These are phyloP conservation scores for Platalea minor DNA, from an alignment of 2,797 vertebrate species.

Conservation along the genomic window DNA sequence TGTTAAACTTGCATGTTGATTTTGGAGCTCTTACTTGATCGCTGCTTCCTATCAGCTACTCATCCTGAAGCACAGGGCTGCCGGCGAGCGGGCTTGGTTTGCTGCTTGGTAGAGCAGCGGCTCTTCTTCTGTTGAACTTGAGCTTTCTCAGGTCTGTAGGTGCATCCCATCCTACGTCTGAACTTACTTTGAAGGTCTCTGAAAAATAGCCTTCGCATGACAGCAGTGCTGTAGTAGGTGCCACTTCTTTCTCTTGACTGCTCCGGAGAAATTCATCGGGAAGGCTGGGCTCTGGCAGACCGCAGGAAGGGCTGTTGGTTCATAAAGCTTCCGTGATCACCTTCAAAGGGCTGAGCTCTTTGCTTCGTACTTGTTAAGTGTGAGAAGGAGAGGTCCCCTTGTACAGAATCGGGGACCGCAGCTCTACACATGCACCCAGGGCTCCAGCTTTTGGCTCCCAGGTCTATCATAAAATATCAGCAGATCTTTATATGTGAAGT, in stretches of 20 bases:
- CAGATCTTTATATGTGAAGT: background rate
- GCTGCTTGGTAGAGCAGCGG: background rate
- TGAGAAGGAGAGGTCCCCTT: background rate
- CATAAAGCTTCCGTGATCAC: background rate
- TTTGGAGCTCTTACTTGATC: background rate
- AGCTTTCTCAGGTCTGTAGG: background rate
- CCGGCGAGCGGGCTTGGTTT: background rate
- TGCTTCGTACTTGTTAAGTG: background rate
- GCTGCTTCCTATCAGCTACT: background rate
- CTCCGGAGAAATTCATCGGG: background rate
- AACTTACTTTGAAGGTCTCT: background rate
- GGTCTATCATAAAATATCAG: background rate
- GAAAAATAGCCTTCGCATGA: background rate
- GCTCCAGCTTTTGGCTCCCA: background rate
- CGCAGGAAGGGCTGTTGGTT: background rate
- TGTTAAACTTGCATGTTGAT: background rate
- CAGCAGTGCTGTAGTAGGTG: background rate
- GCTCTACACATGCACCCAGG: fast-evolving
- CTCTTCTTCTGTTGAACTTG: background rate
- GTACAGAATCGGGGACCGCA: background rate
- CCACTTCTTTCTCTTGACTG: background rate
- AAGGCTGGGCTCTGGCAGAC: background rate
- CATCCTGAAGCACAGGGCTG: background rate
- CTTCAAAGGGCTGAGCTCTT: background rate
- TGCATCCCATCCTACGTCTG: background rate